These are phyloP conservation scores for Trachops cirrhosus DNA, from an alignment of 2,797 vertebrate species.

Conservation along the genomic window DNA sequence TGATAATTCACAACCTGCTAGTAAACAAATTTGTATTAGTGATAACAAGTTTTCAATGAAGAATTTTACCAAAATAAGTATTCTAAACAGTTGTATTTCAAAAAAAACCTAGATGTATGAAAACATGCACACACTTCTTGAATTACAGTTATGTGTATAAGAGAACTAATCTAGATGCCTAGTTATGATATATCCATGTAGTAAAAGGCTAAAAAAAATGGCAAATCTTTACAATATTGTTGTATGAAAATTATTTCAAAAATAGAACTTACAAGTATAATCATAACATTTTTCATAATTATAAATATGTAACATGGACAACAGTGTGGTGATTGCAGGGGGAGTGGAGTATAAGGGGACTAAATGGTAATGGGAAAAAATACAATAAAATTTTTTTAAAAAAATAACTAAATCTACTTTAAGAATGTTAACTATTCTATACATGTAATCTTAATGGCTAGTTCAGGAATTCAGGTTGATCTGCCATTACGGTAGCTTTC, in stretches of 20 bases:
- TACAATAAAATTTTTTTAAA: no score
- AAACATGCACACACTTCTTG: not conserved
- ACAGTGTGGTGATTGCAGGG: no score
- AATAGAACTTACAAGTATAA: conserved; percentile 13
- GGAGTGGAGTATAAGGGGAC: no score
- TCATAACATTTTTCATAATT: not conserved
- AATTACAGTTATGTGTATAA: conserved; percentile 4
- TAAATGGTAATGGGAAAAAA: no score
- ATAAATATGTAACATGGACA: not conserved
- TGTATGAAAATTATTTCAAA: conserved; percentile 29
- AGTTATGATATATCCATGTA: not conserved
- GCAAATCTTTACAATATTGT: not conserved
- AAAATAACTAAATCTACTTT: no score
- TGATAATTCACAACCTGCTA: not conserved
- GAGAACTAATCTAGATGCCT: not conserved
- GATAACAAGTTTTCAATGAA: not conserved
- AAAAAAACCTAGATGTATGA: not conserved
- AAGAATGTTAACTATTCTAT: no score
- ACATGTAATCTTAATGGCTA: no score
- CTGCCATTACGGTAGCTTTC: no score
- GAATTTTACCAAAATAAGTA: conserved; percentile 16
- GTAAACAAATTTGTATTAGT: not conserved
- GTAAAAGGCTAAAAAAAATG: not conserved
- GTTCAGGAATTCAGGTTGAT: no score
- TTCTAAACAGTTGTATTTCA: not conserved